phyloP scores from a whole-genome alignment of 1,140 invertebrate genomes.

The Stratiolaelaps scimitus region DNA sequence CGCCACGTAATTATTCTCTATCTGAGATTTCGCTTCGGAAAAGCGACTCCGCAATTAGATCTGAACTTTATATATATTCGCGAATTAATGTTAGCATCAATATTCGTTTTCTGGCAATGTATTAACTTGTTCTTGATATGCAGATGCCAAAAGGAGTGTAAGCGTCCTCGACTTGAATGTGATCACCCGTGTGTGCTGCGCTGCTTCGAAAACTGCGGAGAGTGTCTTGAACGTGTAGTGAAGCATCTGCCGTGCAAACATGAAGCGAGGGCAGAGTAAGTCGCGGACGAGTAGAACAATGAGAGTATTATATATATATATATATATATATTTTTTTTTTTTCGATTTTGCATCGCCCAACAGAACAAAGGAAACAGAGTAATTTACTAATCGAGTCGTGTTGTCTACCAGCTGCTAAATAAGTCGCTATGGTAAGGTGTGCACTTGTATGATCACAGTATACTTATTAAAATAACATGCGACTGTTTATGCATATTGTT shows the following conservation, averaged over 20 bases:
- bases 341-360: background rate
- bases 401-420: background rate
- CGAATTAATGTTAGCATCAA: background rate
- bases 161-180: constrained; percentile 18
- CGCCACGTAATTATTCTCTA: background rate
- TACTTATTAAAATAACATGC: too few relatives aligned
- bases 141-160: constrained; percentile 31
- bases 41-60: background rate
- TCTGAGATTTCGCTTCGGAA: too few relatives aligned
- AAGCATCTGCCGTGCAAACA: constrained; percentile 29
- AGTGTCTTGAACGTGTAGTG: constrained; percentile 30
- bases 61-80: background rate
- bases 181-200: constrained; percentile 30
- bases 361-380: background rate
- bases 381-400: background rate
- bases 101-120: background rate
- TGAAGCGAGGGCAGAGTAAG: constrained; percentile 4
- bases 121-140: too few relatives aligned
- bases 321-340: background rate
- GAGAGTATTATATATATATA: background rate
- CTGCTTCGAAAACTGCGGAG: constrained; percentile 34
- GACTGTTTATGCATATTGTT: too few relatives aligned
- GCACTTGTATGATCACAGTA: background rate
- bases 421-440: background rate
- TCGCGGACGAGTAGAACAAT: background rate